Conservation (phyloP, 2,113 vertebrate genomes). For the Pampusana beccarii region DNA sequence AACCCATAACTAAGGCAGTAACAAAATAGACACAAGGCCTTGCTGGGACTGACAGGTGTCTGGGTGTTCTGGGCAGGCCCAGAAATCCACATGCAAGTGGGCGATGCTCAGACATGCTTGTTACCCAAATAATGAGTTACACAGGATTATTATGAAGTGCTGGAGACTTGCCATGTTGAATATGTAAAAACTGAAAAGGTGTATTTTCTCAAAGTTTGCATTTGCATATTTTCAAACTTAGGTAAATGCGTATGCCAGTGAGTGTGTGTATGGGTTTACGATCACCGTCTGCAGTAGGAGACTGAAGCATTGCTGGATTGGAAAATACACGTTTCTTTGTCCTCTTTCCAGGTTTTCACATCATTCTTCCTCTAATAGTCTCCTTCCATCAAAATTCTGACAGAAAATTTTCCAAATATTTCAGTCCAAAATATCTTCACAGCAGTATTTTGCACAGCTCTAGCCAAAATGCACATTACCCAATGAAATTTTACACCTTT, state of each 20-base stretch:
- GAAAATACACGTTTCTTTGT: conserved; percentile 1
- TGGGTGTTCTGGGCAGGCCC: not conserved
- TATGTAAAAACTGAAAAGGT: conserved; percentile 11
- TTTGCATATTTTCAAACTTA: conserved; percentile 33
- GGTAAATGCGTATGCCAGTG: not conserved
- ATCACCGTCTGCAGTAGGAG: not conserved
- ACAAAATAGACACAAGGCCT: not conserved
- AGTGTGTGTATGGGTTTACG: not conserved
- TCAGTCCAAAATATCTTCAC: not conserved
- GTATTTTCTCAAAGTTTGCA: conserved; percentile 19
- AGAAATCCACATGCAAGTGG: not conserved
- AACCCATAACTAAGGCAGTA: not conserved
- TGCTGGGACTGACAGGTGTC: not conserved
- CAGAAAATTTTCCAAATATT: conserved; percentile 6
- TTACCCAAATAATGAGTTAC: not conserved
- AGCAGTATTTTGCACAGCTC: not conserved
- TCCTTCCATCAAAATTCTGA: not conserved
- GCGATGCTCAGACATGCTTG: rapidly evolving
- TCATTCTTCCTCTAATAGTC: not conserved
- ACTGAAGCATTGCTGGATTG: not conserved
- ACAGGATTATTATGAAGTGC: not conserved
- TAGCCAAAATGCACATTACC: not conserved
- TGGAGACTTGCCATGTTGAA: conserved; percentile 5
- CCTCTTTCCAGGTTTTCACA: not conserved
- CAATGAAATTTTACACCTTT: conserved; percentile 3